A percentile compares a stretch with the other conserved stretches of the same genome.
phyloP scores from a whole-genome alignment of 37 sponge, comb jelly and placozoan genomes.

The Diacarnus erythraeanus region DNA sequence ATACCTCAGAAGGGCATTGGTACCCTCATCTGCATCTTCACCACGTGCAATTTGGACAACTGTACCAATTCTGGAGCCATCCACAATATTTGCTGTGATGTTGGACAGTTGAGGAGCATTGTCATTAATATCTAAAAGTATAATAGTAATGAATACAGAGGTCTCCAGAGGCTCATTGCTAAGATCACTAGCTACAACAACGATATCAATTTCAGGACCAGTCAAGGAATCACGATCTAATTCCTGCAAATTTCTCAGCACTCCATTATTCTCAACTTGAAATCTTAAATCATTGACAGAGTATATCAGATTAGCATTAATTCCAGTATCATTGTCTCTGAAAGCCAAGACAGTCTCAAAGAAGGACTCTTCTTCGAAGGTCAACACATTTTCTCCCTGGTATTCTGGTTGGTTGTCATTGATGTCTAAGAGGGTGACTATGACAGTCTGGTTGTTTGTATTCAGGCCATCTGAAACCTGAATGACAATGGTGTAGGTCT shows the following conservation, averaged over 20 bases:
- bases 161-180: constrained; percentile 7
- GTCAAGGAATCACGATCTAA: constrained; percentile 71
- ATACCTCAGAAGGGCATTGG: constrained; percentile 55
- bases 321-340: constrained; percentile 52
- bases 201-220: constrained; percentile 17
- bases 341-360: constrained; percentile 22
- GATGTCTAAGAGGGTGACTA: constrained; percentile 50
- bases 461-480: constrained; percentile 36
- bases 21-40: constrained; percentile 62
- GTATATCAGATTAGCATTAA: constrained; percentile 39
- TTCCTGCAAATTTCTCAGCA: constrained; percentile 10
- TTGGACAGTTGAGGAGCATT: constrained; percentile 55
- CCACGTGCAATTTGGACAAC: constrained; percentile 26
- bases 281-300: constrained; percentile 27
- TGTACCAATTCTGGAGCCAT: constrained; percentile 34
- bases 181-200: constrained; percentile 20
- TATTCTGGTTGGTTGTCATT: constrained; percentile 69
- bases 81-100: constrained; percentile 21
- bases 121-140: constrained; percentile 74
- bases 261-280: constrained; percentile 11
- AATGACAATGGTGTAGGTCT: constrained; percentile 23
- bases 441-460: constrained; percentile 28
- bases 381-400: constrained; percentile 17
- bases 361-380: constrained; percentile 32
- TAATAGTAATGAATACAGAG: constrained; percentile 19